Evolutionary conservation across 1,140 invertebrate genomes (phyloP).

Genomic region (Eriocheir sinensis): DNA sequence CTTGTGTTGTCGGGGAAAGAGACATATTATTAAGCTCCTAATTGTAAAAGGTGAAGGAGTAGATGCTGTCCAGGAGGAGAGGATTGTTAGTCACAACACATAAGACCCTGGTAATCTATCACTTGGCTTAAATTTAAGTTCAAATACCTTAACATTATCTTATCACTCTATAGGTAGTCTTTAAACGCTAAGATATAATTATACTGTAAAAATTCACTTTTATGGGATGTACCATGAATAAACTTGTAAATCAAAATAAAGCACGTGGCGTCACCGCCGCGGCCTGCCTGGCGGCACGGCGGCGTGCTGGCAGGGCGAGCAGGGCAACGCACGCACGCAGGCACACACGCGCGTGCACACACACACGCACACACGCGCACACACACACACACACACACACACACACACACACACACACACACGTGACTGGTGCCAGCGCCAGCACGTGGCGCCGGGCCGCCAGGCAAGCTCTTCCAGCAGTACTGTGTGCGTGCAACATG

Average conservation of each 20-base stretch:
- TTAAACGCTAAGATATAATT: slow-evolving; percentile 46
- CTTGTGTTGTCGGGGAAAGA: slow-evolving; percentile 62
- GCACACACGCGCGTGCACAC: too few relatives aligned
- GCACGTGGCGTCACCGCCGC: slow-evolving; percentile 64
- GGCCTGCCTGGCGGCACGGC: slow-evolving; percentile 51
- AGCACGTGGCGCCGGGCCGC: background rate
- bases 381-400: background rate
- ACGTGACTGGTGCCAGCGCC: background rate
- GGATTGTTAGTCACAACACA: slow-evolving; percentile 65
- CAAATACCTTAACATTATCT: slow-evolving; percentile 63
- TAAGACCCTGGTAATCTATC: slow-evolving; percentile 62
- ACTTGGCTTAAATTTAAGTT: slow-evolving; percentile 64
- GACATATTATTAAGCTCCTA: slow-evolving; percentile 49
- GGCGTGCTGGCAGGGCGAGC: background rate
- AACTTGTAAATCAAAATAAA: slow-evolving; percentile 61
- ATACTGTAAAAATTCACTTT: slow-evolving; percentile 66
- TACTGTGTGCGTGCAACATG: slow-evolving; percentile 73
- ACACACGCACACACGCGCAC: background rate
- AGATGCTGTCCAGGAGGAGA: slow-evolving; percentile 73
- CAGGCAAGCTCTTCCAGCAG: slow-evolving; percentile 64
- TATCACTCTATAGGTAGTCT: slow-evolving; percentile 66
- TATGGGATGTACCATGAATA: slow-evolving; percentile 71
- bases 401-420: background rate
- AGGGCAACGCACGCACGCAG: background rate
- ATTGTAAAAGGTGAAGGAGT: slow-evolving; percentile 53